Conservation (phyloP, 2,113 vertebrate genomes). For the Dipodomys merriami region DNA sequence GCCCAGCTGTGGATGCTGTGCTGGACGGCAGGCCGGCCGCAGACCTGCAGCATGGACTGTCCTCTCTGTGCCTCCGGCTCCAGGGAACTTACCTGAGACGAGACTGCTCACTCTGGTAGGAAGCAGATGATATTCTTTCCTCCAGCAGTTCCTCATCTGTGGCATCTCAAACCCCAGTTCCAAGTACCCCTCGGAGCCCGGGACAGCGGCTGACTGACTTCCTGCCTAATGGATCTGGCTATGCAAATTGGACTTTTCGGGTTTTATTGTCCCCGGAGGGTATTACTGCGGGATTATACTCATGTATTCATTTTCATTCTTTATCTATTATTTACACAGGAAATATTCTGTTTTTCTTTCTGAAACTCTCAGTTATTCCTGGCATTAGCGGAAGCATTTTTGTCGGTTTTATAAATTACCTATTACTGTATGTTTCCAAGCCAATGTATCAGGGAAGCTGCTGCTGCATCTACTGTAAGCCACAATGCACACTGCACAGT, state of each 20-base stretch:
- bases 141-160: slow-evolving; percentile 74
- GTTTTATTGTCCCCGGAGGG: slow-evolving; percentile 82
- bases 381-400: slow-evolving; percentile 69
- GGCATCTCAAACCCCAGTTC: slow-evolving; percentile 61
- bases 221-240: slow-evolving; percentile 86
- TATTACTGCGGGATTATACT: slow-evolving; percentile 75
- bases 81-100: neutral
- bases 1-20: no score
- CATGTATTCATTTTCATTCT: slow-evolving; percentile 77
- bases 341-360: slow-evolving; percentile 72
- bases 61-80: no score
- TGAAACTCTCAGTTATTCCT: slow-evolving; percentile 84
- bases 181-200: slow-evolving; percentile 75
- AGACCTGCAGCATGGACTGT: neutral
- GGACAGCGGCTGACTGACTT: slow-evolving; percentile 81
- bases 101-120: slow-evolving; percentile 55
- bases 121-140: slow-evolving; percentile 70
- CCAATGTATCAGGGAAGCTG: slow-evolving; percentile 44
- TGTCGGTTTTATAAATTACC: slow-evolving; percentile 69
- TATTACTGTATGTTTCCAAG: slow-evolving; percentile 64
- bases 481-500: neutral
- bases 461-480: neutral
- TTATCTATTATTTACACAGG: slow-evolving; percentile 88
- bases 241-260: slow-evolving; percentile 77
- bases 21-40: no score